Conservation (phyloP, 2,888 invertebrate genomes). For the Epistrophella euchroma region DNA sequence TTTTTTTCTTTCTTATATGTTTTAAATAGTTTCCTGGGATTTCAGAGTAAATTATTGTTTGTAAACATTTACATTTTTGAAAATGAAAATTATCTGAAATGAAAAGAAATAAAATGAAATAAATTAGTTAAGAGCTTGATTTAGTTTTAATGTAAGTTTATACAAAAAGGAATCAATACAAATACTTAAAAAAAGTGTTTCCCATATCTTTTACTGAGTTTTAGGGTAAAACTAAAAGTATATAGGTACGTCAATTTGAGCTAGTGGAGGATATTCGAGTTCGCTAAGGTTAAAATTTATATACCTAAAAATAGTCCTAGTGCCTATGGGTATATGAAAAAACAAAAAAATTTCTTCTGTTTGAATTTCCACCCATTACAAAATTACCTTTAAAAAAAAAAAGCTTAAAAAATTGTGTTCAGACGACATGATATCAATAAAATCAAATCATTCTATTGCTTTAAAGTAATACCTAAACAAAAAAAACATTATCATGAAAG, state of each 20-base stretch:
- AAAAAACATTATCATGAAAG: neutral
- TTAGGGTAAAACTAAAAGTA: too few species aligned
- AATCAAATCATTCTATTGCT: neutral
- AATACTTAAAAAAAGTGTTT: neutral
- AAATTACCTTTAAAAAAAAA: neutral
- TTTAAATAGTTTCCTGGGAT: neutral
- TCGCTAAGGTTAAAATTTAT: too few species aligned
- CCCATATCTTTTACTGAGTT: too few species aligned
- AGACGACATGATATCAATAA: constrained; percentile 4
- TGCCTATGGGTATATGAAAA: too few species aligned
- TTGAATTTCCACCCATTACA: neutral
- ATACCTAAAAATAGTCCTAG: too few species aligned
- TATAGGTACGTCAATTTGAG: too few species aligned
- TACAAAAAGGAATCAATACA: neutral
- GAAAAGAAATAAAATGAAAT: neutral
- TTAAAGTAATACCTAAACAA: neutral
- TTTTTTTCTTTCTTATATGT: constrained; percentile 1
- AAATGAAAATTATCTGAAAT: constrained; percentile 46
- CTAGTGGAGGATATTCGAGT: too few species aligned
- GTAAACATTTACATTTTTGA: constrained; percentile 21
- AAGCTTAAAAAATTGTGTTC: neutral
- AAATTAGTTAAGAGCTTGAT: neutral
- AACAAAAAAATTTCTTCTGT: too few species aligned
- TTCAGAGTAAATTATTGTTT: neutral
- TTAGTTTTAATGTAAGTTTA: neutral